These are phyloP conservation scores for Drymodes brunneopygia DNA, from an alignment of 2,113 vertebrate genomes.

Conservation along the genomic window DNA sequence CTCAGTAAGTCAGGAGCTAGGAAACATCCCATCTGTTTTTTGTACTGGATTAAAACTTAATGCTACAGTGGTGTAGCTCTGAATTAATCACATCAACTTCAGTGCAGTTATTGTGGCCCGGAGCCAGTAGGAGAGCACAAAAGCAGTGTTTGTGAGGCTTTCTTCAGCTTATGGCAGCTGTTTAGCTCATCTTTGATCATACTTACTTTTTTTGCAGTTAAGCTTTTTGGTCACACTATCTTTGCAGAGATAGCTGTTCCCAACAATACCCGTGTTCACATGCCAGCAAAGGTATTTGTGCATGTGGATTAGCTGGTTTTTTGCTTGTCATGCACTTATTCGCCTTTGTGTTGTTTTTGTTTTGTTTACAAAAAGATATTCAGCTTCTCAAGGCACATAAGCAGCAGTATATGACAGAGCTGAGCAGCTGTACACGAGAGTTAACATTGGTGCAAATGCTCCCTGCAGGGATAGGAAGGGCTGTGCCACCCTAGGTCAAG, in stretches of 20 bases:
- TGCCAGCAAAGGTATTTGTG: constrained; percentile 38
- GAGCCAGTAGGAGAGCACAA: constrained; percentile 32
- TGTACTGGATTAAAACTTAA: constrained; percentile 15
- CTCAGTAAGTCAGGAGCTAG: background rate
- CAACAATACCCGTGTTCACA: background rate
- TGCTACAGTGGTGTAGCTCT: background rate
- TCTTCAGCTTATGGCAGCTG: constrained; percentile 41
- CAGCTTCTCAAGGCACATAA: constrained; percentile 12
- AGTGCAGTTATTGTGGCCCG: constrained; percentile 3
- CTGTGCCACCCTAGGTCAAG: background rate
- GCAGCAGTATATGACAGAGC: constrained; percentile 2
- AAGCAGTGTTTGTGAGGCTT: constrained; percentile 9
- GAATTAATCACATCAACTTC: constrained; percentile 32
- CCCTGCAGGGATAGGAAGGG: background rate
- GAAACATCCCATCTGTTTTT: background rate
- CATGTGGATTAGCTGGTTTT: constrained; percentile 22
- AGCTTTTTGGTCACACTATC: constrained; percentile 57
- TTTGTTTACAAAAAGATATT: constrained; percentile 46
- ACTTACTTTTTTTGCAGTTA: constrained; percentile 29
- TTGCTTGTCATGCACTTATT: background rate
- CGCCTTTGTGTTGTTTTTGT: constrained; percentile 5
- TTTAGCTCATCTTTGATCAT: constrained; percentile 57
- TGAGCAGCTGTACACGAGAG: constrained; percentile 31
- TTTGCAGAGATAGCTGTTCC: constrained; percentile 35
- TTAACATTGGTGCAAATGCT: background rate